Conservation (phyloP, 2,113 vertebrate genomes). For the Syngnathoides biaculeatus region DNA sequence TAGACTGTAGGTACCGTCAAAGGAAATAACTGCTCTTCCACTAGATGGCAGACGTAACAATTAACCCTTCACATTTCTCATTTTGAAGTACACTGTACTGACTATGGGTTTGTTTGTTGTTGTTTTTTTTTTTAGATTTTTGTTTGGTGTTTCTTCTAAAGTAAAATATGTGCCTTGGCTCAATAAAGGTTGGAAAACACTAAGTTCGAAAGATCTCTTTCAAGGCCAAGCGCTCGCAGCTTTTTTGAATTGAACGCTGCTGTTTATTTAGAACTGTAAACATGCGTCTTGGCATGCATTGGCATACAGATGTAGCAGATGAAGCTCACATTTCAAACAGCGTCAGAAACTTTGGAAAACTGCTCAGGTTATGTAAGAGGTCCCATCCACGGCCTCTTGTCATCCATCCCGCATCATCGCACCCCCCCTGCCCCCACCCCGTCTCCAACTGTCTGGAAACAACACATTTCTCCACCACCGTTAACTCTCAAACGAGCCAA, state of each 20-base stretch:
- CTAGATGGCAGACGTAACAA: neutral
- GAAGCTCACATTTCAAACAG: slow-evolving; percentile 39
- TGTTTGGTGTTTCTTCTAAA: neutral
- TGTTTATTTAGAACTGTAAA: slow-evolving; percentile 12
- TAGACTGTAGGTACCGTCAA: neutral
- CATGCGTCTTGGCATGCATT: neutral
- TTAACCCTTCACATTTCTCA: neutral
- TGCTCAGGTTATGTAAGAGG: slow-evolving; percentile 65
- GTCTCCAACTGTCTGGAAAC: slow-evolving; percentile 64
- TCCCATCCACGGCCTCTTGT: slow-evolving; percentile 63
- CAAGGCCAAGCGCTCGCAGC: slow-evolving; percentile 2
- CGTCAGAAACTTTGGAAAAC: slow-evolving; percentile 61
- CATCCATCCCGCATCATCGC: slow-evolving; percentile 68
- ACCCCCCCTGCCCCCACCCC: slow-evolving; percentile 62
- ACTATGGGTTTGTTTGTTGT: no score
- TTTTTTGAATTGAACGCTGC: neutral
- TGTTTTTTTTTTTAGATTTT: neutral
- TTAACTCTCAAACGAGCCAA: slow-evolving; percentile 62
- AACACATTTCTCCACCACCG: slow-evolving; percentile 66
- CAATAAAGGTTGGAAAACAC: neutral
- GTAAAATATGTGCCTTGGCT: neutral
- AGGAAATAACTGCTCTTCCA: neutral
- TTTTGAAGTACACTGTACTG: neutral
- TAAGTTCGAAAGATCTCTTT: neutral
- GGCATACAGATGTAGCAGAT: slow-evolving; percentile 6